Base-by-base conservation (phyloP, 2,113 vertebrate genomes). In the Rhagologus leucostigma region DNA sequence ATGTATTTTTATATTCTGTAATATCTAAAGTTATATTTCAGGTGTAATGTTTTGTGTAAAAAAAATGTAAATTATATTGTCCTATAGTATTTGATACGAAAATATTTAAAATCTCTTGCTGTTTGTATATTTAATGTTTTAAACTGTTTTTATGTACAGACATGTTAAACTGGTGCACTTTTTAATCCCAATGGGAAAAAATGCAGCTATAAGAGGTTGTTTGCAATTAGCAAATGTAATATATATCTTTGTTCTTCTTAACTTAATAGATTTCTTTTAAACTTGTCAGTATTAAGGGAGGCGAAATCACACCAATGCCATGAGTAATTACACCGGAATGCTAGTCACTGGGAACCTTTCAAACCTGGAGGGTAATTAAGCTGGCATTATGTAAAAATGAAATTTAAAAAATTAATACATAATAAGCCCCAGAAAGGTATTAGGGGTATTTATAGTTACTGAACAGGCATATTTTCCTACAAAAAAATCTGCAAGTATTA, bases 121-220 rank as follows among this genome's bases (percentile, higher is more conserved):
- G 97, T 98, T 97, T 97, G 95, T 98, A 97, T 98, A 98, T 98
- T 98, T 98, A 98, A 98, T 97, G 96, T 98, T 98, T 97, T 92
- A 93, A 98, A 94, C 82, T 92, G 87, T 94, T 95, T 95, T 97
- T 97, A 98, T 98, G 98, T 98, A 98, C 96, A 98, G 98, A 98
- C 73, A 41, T 97, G 97, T 97, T 98, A 97, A 98, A 98, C 98
- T 98, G 90, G 96, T 98, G 98, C 98, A 98, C 98, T 98, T 98
- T 98, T 97, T 97, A 96, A 97, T 98, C 96, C 98, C 97, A 97
- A 91, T 96, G 94, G 96, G 97, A 97, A 95, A 97, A 97, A 96
- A 84, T 97, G 97, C 91, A 96, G 97, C 97, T 98, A 97, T 90
- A 95, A 95, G 96, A 97, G 78, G 89, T 96, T 96, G 90, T 98